Base-by-base conservation (phyloP, 2,888 invertebrate species). In the Himalopsyche anomala region DNA sequence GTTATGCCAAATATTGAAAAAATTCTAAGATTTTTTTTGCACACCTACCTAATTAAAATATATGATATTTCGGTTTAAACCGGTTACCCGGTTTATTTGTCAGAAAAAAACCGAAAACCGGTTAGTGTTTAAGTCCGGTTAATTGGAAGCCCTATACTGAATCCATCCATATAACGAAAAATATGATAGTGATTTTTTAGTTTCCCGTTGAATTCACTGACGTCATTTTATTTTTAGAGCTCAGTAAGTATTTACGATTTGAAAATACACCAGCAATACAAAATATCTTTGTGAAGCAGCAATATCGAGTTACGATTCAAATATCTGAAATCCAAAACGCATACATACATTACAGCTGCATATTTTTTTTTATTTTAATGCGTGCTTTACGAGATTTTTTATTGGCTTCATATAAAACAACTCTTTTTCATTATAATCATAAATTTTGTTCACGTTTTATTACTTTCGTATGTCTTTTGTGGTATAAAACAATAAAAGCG, bases 331-430 rank as follows among this genome's bases (percentile, higher is more conserved):
- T n/a, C 38, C 80, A n/a, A 80, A 80, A 80, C 38, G 38, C 80
- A 80, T 80, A 8, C 80, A 80, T 80, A 8, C 51, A 79, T 82
- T 82, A 82, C 82, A 42, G 82, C 82, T 55, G 82, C 85, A 74
- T 81, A 85, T 85, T 85, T 82, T 85, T 85, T 82, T 85, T 79
- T 85, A 38, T 85, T 82, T 82, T 51, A 82, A 82, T 85, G 82
- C 82, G 82, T 85, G 81, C 82, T 85, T 85, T 82, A 85, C 82
- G 85, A 82, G 85, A 82, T 28, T 82, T 85, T 85, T 85, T 85
- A 85, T 82, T 74, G 74, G 74, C 82, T 82, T 85, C 85, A 85
- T 82, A 85, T 85, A 82, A 85, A 85, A 82, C 82, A 82, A 82
- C 82, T 85, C 74, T 85, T 85, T 85, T 82, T 85, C 81, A 69